Evolutionary conservation across 2,797 vertebrate species (phyloP), one percentile per base, ranked within the genome.

Genomic region (Aeoliscus strigatus): DNA sequence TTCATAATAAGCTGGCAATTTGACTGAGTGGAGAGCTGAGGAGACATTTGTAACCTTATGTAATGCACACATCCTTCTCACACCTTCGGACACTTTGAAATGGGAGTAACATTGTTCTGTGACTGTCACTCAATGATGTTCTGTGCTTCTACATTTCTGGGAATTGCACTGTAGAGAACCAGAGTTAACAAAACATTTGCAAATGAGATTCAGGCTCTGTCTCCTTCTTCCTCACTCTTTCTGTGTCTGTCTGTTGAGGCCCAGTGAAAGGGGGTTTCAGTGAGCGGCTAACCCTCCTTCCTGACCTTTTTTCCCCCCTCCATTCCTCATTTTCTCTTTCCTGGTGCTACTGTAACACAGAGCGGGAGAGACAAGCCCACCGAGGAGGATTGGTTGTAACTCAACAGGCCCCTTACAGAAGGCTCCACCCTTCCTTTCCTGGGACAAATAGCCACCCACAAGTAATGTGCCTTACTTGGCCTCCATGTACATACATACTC

Each of bases 391-490:
- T 86, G 84, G 85, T 68, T 61, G 57, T 52, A 47, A 42, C 49
- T 37, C 37, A 73, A 79, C 86, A 77, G 78, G 81, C 81, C 83
- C 65, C 82, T 76, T 34, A 38, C 51, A 39, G 35, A 17, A 60
- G 51, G 57, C 70, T 71, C 80, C 69, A 13, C 86, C 84, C 71
- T 62, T 38, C 39, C 37, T 34, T 46, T 74, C 60, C 71, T 70
- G 39, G 39, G 65, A 73, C 61, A 66, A 60, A 74, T 66, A 52
- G 64, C 71, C 57, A 74, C 47, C 56, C 59, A 30, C 39, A 60
- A 58, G 59, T 50, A 40, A 61, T 55, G 39, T 26, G 46, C 37
- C 44, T 42, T 52, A 51, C 51, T 2, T 24, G 23, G 14, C 38
- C 25, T 42, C 13, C 5, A 33, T 39, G 14, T 41, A 45, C 29